Evolutionary conservation across 2,888 invertebrate species (phyloP).

Genomic region (Cotesia congregata): DNA sequence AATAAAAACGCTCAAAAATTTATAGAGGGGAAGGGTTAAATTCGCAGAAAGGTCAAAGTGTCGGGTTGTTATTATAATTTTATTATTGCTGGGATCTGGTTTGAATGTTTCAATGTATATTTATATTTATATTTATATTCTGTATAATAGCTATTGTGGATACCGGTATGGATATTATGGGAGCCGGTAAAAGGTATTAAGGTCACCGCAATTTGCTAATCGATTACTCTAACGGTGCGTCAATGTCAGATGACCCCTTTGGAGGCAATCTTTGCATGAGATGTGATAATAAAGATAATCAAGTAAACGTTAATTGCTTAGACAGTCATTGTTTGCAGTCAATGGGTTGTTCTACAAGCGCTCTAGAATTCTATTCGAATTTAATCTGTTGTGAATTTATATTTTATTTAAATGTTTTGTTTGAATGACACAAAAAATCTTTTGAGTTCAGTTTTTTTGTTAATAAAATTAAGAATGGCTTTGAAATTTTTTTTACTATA

Average conservation of each 20-base stretch:
- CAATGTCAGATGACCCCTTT: not conserved
- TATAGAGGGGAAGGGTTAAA: not conserved
- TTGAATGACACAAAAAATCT: too few species aligned
- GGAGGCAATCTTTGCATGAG: not conserved
- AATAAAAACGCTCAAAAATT: not conserved
- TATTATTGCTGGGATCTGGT: not conserved
- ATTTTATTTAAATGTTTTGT: too few species aligned
- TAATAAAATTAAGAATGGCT: too few species aligned
- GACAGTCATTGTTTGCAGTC: not conserved
- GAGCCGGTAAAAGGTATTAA: not conserved
- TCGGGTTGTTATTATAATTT: not conserved
- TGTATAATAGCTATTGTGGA: too few species aligned
- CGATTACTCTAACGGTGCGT: not conserved
- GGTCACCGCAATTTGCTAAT: not conserved
- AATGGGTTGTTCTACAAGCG: not conserved
- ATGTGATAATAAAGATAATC: not conserved
- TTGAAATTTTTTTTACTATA: too few species aligned
- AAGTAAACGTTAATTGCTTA: conserved; percentile 1
- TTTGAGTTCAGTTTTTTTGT: too few species aligned
- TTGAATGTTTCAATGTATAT: not conserved
- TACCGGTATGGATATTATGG: too few species aligned
- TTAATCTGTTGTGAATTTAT: too few species aligned
- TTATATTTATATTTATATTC: too few species aligned
- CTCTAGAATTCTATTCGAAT: too few species aligned
- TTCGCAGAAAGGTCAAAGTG: not conserved